Evolutionary conservation across 64 coral and sea anemone genomes (phyloP).

Genomic region (Montipora cactus): DNA sequence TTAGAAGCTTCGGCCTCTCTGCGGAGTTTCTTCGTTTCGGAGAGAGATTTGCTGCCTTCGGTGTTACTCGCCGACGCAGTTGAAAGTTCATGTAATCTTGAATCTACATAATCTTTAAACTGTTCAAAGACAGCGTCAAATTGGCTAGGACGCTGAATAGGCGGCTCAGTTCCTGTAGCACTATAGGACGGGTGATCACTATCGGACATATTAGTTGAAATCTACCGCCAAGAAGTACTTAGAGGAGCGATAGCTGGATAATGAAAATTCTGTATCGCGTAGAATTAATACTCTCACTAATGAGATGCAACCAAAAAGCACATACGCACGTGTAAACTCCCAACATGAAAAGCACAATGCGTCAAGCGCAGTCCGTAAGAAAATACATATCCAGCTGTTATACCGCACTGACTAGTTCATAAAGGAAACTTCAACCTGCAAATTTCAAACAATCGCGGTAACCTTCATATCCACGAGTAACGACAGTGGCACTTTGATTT

Average conservation of each 20-base stretch:
- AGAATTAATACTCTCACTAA: neutral
- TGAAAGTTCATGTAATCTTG: conserved; percentile 12
- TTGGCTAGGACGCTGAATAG: conserved; percentile 21
- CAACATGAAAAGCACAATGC: conserved; percentile 11
- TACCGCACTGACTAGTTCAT: no score
- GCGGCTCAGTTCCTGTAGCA: neutral
- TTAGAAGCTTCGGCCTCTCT: conserved; percentile 51
- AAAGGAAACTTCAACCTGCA: no score
- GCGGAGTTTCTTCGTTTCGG: conserved; percentile 6
- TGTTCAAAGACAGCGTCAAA: conserved; percentile 18
- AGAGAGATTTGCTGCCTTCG: neutral
- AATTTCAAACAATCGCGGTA: no score
- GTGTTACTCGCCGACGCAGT: conserved; percentile 15
- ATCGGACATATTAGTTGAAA: conserved; percentile 50
- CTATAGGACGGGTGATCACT: conserved; percentile 21
- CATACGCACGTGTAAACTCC: conserved; percentile 14
- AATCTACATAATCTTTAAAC: conserved; percentile 23
- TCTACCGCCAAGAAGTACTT: conserved; percentile 8
- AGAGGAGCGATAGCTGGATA: neutral
- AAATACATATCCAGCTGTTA: neutral
- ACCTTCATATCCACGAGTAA: no score
- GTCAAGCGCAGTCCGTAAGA: conserved; percentile 8
- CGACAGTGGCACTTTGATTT: no score
- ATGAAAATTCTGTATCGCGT: conserved; percentile 1
- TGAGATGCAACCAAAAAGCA: neutral